Evolutionary conservation across 1,140 invertebrate genomes (phyloP).

Genomic region (Rhopalosiphum maidis): DNA sequence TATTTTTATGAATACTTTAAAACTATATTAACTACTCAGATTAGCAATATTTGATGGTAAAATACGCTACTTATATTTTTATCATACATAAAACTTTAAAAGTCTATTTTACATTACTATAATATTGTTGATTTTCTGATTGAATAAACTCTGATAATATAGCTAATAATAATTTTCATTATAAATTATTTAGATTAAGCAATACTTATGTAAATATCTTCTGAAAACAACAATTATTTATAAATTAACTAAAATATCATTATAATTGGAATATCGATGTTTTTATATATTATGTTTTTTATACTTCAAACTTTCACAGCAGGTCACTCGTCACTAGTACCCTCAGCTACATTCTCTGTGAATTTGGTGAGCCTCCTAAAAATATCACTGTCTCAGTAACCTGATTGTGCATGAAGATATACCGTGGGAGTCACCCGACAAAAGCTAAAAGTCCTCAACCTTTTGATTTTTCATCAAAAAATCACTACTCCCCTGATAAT

Average conservation of each 20-base stretch:
- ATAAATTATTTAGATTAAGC: background rate
- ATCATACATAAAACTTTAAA: background rate
- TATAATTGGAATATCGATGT: background rate
- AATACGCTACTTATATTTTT: no score
- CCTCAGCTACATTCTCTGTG: no score
- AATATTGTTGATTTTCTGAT: background rate
- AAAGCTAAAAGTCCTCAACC: no score
- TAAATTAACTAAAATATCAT: background rate
- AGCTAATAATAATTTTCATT: background rate
- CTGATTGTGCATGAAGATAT: no score
- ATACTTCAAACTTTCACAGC: no score
- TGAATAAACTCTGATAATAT: background rate
- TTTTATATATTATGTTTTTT: background rate
- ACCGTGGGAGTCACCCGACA: no score
- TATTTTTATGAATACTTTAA: background rate
- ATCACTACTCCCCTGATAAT: no score
- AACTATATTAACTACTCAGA: background rate
- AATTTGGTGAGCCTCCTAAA: no score
- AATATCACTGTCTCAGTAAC: no score
- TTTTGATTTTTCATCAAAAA: no score
- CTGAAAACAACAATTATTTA: background rate
- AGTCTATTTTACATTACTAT: background rate
- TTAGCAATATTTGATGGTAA: background rate
- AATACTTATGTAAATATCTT: background rate
- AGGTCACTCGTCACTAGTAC: no score